Base-by-base conservation (phyloP, 2,888 invertebrate genomes). In the Phrixothrix hirtus region DNA sequence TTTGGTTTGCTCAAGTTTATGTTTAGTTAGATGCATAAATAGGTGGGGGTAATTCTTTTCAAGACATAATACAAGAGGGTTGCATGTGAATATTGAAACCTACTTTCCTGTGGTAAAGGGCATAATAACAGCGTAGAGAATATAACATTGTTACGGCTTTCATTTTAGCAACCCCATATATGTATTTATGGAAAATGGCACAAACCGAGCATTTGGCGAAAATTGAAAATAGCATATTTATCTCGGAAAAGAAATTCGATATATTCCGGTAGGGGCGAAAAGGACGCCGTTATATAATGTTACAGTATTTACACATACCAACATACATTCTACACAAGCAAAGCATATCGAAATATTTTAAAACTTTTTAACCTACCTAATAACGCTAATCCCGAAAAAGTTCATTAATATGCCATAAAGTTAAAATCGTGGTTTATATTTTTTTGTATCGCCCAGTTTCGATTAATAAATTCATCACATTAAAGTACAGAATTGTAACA, bases 1-100 rank as follows among this genome's bases (percentile, higher is more conserved):
- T 32, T 32, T 16, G 39, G 27, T 30, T 36, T 36, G 25, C 39
- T 16, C 38, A 48, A 48, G 48, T 48, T 48, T 41, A 41, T 47
- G 47, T 48, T 48, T 47, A 47, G 38, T 47, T 39, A 31, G 29
- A 48, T 13, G 16, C 41, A 35, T 14, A 14, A 31, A n/a, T 26
- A 15, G 35, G 41, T 17, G 41, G 48, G 48, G 48, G 35, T 27
- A 21, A 10, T 46, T 31, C 37, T 37, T 30, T 38, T 30, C 9
- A 32, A 30, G 36, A 30, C 16, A 31, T 30, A 21, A 41, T 31
- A 31, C 17, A 15, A 41, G 30, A 29, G 39, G 30, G n/a, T 41
- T 29, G 10, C 13, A 15, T 15, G n/a, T 27, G 12, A 11, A 27
- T 17, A 35, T 21, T 17, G 36, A 27, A 26, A 26, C 15, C 27